Conservation (phyloP, 2,113 vertebrate species). For the Oryzias melastigma region DNA sequence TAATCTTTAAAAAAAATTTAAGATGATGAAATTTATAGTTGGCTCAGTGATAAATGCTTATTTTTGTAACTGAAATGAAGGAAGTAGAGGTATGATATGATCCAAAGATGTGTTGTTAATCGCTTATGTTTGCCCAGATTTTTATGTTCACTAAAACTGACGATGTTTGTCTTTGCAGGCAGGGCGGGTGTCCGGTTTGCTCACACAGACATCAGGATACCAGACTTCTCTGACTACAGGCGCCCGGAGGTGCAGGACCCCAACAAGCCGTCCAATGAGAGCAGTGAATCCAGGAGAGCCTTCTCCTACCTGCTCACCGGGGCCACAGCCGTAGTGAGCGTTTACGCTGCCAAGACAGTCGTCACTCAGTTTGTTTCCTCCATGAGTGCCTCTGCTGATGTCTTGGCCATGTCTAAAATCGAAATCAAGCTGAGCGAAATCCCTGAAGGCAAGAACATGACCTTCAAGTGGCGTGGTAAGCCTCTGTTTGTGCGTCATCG, state of each 20-base stretch:
- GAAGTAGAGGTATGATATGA: too few species aligned
- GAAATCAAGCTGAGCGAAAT: conserved; percentile 89
- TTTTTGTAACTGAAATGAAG: too few species aligned
- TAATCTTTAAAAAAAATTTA: too few species aligned
- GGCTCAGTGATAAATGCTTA: too few species aligned
- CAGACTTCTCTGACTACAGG: conserved; percentile 89
- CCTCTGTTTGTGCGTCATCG: conserved; percentile 90
- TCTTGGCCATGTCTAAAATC: conserved; percentile 88
- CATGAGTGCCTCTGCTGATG: conserved; percentile 91
- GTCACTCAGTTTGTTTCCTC: conserved; percentile 88
- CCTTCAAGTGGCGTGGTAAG: conserved; percentile 93
- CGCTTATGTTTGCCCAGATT: background rate
- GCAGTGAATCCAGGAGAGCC: conserved; percentile 78
- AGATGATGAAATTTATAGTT: too few species aligned
- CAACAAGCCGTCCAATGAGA: conserved; percentile 78
- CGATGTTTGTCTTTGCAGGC: conserved; percentile 61
- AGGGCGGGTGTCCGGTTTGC: conserved; percentile 78
- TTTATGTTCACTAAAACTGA: background rate
- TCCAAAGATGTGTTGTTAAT: background rate
- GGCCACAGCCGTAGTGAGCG: conserved; percentile 68
- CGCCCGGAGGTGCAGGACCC: conserved; percentile 79
- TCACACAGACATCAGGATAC: conserved; percentile 86
- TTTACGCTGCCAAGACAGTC: conserved; percentile 85
- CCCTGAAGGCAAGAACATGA: conserved; percentile 92
- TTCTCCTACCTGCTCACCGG: conserved; percentile 92